Percentiles rank a stretch among this genome's conserved stretches.
Conservation (phyloP, 2,888 invertebrate genomes). For the Dione vanillae region DNA sequence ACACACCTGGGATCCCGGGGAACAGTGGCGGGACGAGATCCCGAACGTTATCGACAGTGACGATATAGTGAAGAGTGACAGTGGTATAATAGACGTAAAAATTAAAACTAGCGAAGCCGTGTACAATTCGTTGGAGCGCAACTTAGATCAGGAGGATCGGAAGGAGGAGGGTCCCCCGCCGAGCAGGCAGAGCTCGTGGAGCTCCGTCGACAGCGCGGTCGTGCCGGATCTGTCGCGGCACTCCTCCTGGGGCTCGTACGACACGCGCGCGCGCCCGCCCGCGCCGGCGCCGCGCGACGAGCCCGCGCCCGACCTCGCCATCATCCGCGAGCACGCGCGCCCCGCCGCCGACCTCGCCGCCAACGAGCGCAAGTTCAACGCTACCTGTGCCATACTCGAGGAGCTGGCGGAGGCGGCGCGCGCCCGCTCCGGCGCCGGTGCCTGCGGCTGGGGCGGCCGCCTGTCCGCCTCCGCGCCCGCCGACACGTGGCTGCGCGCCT, state of each 20-base stretch:
- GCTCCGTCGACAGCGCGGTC: slow-evolving; percentile 90
- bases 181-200: slow-evolving; percentile 90
- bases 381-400: slow-evolving; percentile 86
- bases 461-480: slow-evolving; percentile 87
- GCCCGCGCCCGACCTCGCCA: slow-evolving; percentile 65
- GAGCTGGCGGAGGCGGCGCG: slow-evolving; percentile 78
- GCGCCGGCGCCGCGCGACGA: slow-evolving; percentile 50
- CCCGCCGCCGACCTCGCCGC: slow-evolving; percentile 59
- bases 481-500: slow-evolving; percentile 79
- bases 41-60: slow-evolving; percentile 67
- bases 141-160: slow-evolving; percentile 83
- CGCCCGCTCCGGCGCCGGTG: slow-evolving; percentile 58
- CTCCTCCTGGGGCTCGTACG: slow-evolving; percentile 93
- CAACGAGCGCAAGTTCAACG: slow-evolving; percentile 77
- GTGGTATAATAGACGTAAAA: slow-evolving; percentile 77
- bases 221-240: slow-evolving; percentile 90
- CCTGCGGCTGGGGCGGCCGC: slow-evolving; percentile 76
- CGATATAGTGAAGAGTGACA: slow-evolving; percentile 81
- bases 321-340: slow-evolving; percentile 67
- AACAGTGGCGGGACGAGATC: slow-evolving; percentile 66
- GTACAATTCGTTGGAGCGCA: slow-evolving; percentile 88
- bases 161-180: slow-evolving; percentile 70
- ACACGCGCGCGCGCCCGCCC: slow-evolving; percentile 74
- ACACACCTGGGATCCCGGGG: slow-evolving; percentile 89
- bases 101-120: slow-evolving; percentile 86